Percentiles rank a stretch among this genome's conserved stretches.
These are phyloP conservation scores for Fringilla coelebs DNA, from an alignment of 2,797 vertebrate species.

Conservation along the genomic window DNA sequence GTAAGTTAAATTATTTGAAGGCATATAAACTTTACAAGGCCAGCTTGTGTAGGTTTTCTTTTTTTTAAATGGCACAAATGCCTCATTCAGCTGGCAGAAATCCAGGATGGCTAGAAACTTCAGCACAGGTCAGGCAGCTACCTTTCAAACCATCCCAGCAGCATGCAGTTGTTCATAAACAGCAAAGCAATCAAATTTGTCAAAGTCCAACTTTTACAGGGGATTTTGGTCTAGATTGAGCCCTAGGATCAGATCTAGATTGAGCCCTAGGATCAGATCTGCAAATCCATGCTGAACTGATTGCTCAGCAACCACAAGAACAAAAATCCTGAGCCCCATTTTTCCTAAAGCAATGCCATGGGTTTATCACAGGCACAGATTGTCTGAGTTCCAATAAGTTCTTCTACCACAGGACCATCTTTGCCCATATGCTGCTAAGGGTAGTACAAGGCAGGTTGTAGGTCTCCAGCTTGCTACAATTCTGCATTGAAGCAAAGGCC, in stretches of 20 bases:
- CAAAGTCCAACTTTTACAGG: neutral
- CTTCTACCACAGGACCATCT: neutral
- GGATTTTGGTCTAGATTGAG: neutral
- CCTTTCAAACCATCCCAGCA: neutral
- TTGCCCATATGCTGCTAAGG: neutral
- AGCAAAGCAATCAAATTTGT: neutral
- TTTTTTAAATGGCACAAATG: neutral
- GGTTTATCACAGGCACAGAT: neutral
- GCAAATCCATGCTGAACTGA: neutral
- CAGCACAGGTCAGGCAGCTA: neutral
- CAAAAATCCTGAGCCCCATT: neutral
- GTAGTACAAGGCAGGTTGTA: neutral
- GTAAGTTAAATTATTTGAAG: neutral
- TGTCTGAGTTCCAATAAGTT: accelerated
- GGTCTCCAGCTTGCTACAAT: neutral
- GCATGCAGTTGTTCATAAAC: neutral
- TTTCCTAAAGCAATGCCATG: neutral
- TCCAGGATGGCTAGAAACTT: neutral
- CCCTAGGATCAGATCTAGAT: neutral
- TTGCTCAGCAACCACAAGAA: neutral
- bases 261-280: neutral
- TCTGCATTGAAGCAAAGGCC: neutral
- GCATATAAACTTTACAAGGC: neutral
- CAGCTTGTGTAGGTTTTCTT: neutral
- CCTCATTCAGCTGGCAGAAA: neutral